Evolutionary conservation across 2,797 vertebrate genomes (phyloP), one percentile per base, ranked within the genome.

Genomic region (Carapus acus): DNA sequence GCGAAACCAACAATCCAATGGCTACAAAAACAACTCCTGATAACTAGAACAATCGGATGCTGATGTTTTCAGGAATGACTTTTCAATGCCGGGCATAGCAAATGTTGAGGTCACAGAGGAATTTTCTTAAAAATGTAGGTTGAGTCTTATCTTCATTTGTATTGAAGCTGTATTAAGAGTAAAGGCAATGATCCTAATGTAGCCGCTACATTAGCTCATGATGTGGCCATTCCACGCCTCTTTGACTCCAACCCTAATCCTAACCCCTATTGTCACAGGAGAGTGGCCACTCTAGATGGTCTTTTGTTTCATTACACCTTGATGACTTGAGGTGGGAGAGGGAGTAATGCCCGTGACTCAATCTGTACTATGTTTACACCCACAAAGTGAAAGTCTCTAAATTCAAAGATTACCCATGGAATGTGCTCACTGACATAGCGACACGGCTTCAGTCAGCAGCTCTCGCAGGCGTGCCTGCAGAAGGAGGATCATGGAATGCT

Each of bases 261-360:
- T 36, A 45, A 64, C 66, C 61, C 4, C 17, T 38, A 52, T 69
- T 45, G 54, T n/a, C n/a, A n/a, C n/a, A n/a, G n/a, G n/a, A n/a
- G n/a, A n/a, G n/a, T n/a, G n/a, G n/a, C n/a, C n/a, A n/a, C n/a
- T n/a, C n/a, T n/a, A n/a, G 65, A 68, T 53, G 72, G 78, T 75
- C 74, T 76, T 70, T 77, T 74, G 58, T 77, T 85, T 83, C 81
- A 83, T 85, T 84, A 79, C 65, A 74, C 73, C 58, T 76, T 51
- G 20, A 67, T 67, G 72, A 79, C 80, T 74, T 72, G 58, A 63
- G 54, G 39, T 60, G 52, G 62, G 58, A 69, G 13, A 52, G 48
- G 56, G 46, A 67, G 16, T 61, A 77, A 74, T 79, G 74, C 69
- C 70, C 42, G 34, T 67, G 77, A 71, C 65, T 60, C 49, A 61